These are phyloP conservation scores for Python bivittatus DNA, from an alignment of 2,113 vertebrate genomes.

Conservation along the genomic window DNA sequence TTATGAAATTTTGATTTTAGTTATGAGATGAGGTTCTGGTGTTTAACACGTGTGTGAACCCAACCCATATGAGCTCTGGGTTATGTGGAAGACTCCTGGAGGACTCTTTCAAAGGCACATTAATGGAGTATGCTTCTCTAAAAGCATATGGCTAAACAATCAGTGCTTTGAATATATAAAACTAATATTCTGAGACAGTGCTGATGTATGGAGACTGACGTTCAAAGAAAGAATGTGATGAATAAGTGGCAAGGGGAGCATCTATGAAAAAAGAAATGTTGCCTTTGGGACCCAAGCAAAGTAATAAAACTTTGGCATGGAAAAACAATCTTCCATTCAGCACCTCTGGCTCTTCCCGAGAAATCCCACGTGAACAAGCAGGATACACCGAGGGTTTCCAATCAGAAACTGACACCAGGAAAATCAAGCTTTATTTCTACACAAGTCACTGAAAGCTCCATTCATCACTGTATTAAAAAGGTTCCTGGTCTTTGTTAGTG, in stretches of 20 bases:
- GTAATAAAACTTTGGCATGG: not conserved
- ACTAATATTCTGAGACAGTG: not conserved
- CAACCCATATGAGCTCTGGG: not conserved
- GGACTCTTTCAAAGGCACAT: not conserved
- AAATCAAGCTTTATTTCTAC: not conserved
- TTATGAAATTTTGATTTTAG: too few species aligned
- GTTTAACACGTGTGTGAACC: not conserved
- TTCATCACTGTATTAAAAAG: conserved; percentile 14
- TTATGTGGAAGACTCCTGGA: not conserved
- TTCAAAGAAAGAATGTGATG: not conserved
- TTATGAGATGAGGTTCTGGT: too few species aligned
- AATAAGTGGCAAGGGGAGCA: not conserved
- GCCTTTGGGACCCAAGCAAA: not conserved
- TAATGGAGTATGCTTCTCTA: not conserved
- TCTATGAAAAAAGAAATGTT: not conserved
- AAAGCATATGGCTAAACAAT: not conserved
- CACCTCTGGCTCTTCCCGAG: not conserved
- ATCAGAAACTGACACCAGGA: not conserved
- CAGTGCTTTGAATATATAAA: not conserved
- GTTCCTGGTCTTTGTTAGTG: not conserved
- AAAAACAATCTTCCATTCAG: not conserved
- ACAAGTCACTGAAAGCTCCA: not conserved
- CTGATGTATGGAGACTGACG: too few species aligned
- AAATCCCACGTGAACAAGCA: not conserved
- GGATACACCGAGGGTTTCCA: not conserved